Evolutionary conservation across 2,888 invertebrate species (phyloP).

Genomic region (Smittia sp.): DNA sequence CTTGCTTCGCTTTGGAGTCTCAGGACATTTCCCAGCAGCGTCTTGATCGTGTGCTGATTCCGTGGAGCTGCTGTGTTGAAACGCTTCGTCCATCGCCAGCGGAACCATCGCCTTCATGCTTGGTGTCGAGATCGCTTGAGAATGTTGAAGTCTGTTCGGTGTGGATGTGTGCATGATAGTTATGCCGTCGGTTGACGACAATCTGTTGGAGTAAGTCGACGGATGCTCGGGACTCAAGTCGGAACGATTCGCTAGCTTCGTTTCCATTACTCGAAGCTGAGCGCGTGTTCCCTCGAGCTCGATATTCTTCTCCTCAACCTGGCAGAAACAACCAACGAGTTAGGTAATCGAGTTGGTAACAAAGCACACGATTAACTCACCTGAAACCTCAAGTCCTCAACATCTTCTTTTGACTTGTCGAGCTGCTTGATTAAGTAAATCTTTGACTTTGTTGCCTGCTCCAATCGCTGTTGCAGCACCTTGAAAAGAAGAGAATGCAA

Average conservation of each 20-base stretch:
- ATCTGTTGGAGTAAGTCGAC: constrained; percentile 1
- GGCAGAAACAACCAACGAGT: background rate
- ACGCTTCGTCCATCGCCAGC: constrained; percentile 56
- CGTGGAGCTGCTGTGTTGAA: constrained; percentile 61
- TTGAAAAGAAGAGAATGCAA: constrained; percentile 51
- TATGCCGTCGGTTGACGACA: constrained; percentile 43
- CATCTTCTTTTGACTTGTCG: constrained; percentile 72
- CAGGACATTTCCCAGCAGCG: constrained; percentile 43
- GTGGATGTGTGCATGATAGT: constrained; percentile 43
- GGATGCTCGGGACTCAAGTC: constrained; percentile 44
- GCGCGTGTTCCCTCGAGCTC: constrained; percentile 81
- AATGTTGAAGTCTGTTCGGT: constrained; percentile 15
- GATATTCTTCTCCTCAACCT: constrained; percentile 80
- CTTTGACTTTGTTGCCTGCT: constrained; percentile 66
- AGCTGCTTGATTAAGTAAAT: constrained; percentile 64
- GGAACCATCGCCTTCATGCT: constrained; percentile 62
- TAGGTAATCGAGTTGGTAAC: background rate
- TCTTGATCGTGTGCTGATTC: constrained; percentile 63
- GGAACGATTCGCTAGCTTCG: constrained; percentile 45
- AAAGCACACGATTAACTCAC: constrained; percentile 53
- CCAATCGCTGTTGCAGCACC: constrained; percentile 71
- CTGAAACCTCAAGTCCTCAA: constrained; percentile 79
- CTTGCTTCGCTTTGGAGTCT: constrained; percentile 49
- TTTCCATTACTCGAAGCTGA: constrained; percentile 70
- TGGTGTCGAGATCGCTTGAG: constrained; percentile 53